Base-by-base conservation (phyloP, 2,888 invertebrate genomes). In the Opisthograptis luteolata region DNA sequence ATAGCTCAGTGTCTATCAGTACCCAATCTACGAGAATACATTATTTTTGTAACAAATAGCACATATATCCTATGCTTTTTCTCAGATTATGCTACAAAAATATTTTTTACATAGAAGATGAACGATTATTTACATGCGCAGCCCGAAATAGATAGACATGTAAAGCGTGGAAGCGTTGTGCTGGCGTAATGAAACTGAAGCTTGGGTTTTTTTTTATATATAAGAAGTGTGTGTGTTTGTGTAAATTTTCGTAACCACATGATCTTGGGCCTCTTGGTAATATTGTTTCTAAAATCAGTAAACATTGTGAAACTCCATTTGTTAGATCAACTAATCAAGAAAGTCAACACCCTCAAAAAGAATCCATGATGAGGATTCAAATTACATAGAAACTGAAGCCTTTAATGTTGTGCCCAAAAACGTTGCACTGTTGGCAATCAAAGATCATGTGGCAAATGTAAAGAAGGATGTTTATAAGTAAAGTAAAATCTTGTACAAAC, bases 141-240 rank as follows among this genome's bases (percentile, higher is more conserved):
- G 78, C 77, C 78, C 56, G 55, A 60, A 70, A 71, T 64, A 61
- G 63, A 72, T 64, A 62, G 53, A 74, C 67, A 77, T 62, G 58
- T 62, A 47, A 82, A 85, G 85, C 84, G 67, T 74, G 65, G 58
- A 78, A 82, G 82, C 81, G 62, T 68, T 60, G 64, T 67, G 69
- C 68, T 62, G 58, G 62, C 62, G 62, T 57, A 64, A 72, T 71
- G 76, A 79, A 79, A 79, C 75, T 79, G 78, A 79, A 79, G 79
- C 72, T 58, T 64, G 41, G 58, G 52, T 56, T 54, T 30, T 15
- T 12, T 13, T 3, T 27, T 22, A 43, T 15, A 28, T n/a, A n/a
- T n/a, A n/a, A n/a, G 10, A 30, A 48, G 25, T 35, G 44, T 40
- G 2, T n/a, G 2, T 8, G n/a, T n/a, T 8, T n/a, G 8, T 50